Base-by-base conservation (phyloP, 2,888 invertebrate genomes). In the Chrysopilus asiliformis region DNA sequence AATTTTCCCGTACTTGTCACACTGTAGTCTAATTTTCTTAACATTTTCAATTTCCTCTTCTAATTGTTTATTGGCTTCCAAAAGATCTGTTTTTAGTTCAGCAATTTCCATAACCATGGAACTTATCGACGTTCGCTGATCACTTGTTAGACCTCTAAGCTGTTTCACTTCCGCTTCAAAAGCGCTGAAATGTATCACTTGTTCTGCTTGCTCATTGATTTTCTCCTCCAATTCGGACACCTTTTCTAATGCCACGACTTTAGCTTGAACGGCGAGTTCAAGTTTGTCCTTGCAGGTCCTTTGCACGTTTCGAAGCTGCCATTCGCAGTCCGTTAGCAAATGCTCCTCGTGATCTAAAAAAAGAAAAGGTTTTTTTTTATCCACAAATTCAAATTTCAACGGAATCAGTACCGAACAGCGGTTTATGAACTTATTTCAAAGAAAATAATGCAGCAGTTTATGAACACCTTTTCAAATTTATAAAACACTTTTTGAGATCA, bases 221-320 rank as follows among this genome's bases (percentile, higher is more conserved):
- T 55, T 51, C 40, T 46, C 39, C 25, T 54, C 52, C 12, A 57
- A 47, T 32, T 50, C 49, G 26, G 52, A 49, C 7, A 53, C 53
- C 42, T 65, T 61, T 42, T 64, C 58, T 8, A 65, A 32, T 20
- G 71, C 71, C 61, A 71, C 69, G 39, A 66, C 68, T 29, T 72
- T 70, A 31, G 64, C 65, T 45, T 64, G 68, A 46, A 75, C 74
- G 32, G 73, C 72, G 19, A 78, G 77, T 43, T 70, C 69, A 16
- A 73, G 45, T 47, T 70, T 68, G 45, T 69, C 68, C 46, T 83
- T 72, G 38, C 79, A 79, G 7, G 68, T 65, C 47, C 74, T 74
- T 62, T 83, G 79, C 49, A 83, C 71, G 56, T 82, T 79, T 25
- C 84, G 58, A 55, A 83, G 66, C 64, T 84, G 82, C 83, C 83